Evolutionary conservation across 2,888 invertebrate species (phyloP), one percentile per base, ranked within the genome.

Genomic region (Catotricha subobsoleta): DNA sequence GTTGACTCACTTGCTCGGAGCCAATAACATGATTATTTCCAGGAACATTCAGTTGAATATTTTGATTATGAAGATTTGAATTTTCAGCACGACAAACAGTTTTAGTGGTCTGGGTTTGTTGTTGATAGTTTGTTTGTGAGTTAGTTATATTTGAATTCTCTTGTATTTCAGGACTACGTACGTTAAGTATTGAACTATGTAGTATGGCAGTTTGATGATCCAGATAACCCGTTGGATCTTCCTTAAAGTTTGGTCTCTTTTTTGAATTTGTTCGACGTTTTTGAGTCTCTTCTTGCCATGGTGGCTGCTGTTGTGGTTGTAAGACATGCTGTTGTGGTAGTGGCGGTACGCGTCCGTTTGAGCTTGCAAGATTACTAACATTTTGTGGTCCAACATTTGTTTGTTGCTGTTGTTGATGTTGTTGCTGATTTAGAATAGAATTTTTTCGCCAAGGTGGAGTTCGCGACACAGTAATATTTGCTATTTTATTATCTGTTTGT

Each of bases 171-270:
- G 62, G 58, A 48, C 58, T 62, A 31, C 58, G 62, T 19, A 61
- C 62, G 21, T 64, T 61, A 43, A 76, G 76, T 61, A 82, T 84
- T 9, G 80, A 86, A 54, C 76, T 84, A 54, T 87, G 86, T 39
- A 90, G 61, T 48, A 90, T 60, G 23, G 82, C 83, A 0, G 90
- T 88, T 59, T 91, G 90, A 52, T 90, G 88, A 5, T 87, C 87
- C 49, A 91, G 65, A 62, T 87, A 91, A 3, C 87, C 90, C 52
- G 79, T 82, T 0, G 90, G 88, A 60, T 91, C 88, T 49, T 91
- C 90, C 69, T 90, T 76, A 56, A 88, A 90, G 25, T 87, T 87
- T 2, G 84, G 84, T 47, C 74, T 66, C 25, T 52, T 51, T 40
- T 52, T 54, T 19, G 46, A 45, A 6, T 48, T 44, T 2, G 20